A percentile compares a stretch with the other conserved stretches of the same genome.
These are phyloP conservation scores for Micrastur ruficollis DNA, from an alignment of 2,797 vertebrate genomes.

Conservation along the genomic window DNA sequence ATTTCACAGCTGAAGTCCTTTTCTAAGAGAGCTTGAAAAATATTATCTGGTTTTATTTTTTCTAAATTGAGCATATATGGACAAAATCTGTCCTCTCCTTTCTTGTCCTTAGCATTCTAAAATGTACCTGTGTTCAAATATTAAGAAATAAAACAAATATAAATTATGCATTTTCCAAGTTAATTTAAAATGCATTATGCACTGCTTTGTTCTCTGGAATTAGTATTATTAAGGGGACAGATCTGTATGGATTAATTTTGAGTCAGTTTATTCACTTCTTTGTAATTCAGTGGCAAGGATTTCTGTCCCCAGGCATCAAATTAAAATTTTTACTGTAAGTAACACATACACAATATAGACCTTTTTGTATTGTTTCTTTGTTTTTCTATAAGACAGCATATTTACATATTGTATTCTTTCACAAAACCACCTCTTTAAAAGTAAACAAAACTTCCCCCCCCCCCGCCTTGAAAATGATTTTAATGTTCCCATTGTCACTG, in stretches of 20 bases:
- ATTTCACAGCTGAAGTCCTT: conserved; percentile 64
- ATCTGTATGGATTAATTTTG: conserved; percentile 83
- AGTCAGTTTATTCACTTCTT: conserved; percentile 81
- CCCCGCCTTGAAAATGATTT: conserved; percentile 1
- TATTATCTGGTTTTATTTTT: conserved; percentile 18
- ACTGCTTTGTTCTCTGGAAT: conserved; percentile 79
- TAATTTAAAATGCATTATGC: conserved; percentile 85
- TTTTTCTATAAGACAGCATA: conserved; percentile 54
- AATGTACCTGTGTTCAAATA: conserved; percentile 77
- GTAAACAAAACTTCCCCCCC: conserved; percentile 57
- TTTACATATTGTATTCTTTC: conserved; percentile 26
- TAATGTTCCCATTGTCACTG: neutral
- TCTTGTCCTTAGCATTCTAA: conserved; percentile 69
- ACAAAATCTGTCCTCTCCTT: conserved; percentile 55
- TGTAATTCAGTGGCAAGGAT: conserved; percentile 80
- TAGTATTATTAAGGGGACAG: conserved; percentile 83
- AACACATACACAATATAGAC: conserved; percentile 73
- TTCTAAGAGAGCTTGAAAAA: conserved; percentile 51
- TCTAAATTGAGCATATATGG: neutral
- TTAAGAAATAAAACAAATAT: conserved; percentile 84
- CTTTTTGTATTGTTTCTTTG: conserved; percentile 72
- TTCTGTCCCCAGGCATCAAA: conserved; percentile 81
- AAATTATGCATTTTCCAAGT: conserved; percentile 84
- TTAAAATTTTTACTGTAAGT: conserved; percentile 79
- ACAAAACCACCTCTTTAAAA: conserved; percentile 38